Evolutionary conservation across 2,797 vertebrate genomes (phyloP), one percentile per base, ranked within the genome.

Genomic region (Premnoplex brunnescens): DNA sequence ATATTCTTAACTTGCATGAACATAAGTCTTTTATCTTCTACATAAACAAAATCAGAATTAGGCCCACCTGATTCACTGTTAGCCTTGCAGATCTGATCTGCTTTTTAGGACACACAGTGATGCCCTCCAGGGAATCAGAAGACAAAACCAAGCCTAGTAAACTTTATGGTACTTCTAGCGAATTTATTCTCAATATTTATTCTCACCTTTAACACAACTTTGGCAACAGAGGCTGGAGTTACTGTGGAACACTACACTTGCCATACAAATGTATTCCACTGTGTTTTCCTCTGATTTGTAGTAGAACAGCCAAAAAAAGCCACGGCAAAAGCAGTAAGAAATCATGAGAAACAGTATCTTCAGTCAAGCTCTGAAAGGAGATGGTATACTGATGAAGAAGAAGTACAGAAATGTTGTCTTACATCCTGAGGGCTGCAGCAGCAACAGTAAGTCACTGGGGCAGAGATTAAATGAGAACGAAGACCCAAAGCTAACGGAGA

Each of bases 271-370:
- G 8, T 63, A 95, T 91, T 91, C 68, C 49, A 54, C 18, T n/a
- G 48, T 73, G 62, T 60, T 93, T 88, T 83, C 36, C 64, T 68
- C 55, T 75, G 55, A 51, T 96, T 92, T 93, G 64, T 79, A 80
- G 63, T 18, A 73, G 23, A 92, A 68, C 12, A 74, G 51, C 18
- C 12, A 46, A 82, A 74, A 85, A 67, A 84, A 72, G 17, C 24
- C 49, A 43, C 56, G 84, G 34, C 9, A 19, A 69, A 91, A 82
- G 62, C 19, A 39, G 81, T 37, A 82, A 85, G 86, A 96, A 94
- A 93, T 91, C 30, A 91, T 34, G 51, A 93, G 85, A 91, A 96
- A 81, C 34, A 54, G 51, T 54, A 18, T 82, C 41, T 89, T 89
- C 39, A 89, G 63, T 66, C 81, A 95, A 30, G 54, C 60, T 77